These are phyloP conservation scores for Dicyrtomina minuta DNA, from an alignment of 2,888 invertebrate species.

Conservation along the genomic window DNA sequence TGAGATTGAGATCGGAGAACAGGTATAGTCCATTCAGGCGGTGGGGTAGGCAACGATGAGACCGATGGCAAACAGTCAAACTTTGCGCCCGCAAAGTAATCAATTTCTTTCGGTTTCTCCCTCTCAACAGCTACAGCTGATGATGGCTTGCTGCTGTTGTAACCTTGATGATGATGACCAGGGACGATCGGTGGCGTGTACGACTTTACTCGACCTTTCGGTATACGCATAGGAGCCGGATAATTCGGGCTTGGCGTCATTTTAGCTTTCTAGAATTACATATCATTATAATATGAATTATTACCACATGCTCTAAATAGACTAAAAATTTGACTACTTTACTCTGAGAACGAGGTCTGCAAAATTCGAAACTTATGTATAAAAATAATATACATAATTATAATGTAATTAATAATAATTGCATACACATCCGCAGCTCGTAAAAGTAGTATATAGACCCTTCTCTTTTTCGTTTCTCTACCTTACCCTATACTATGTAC, in stretches of 20 bases:
- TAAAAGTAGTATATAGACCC: too few species aligned
- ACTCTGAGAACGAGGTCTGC: too few species aligned
- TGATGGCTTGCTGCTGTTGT: neutral
- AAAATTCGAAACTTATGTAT: too few species aligned
- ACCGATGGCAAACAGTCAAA: slow-evolving; percentile 50
- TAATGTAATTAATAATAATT: too few species aligned
- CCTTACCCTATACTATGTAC: too few species aligned
- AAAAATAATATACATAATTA: too few species aligned
- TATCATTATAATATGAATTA: too few species aligned
- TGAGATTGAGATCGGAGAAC: slow-evolving; percentile 32
- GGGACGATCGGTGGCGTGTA: slow-evolving; percentile 17
- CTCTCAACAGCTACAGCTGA: neutral
- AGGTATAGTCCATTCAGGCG: slow-evolving; percentile 47
- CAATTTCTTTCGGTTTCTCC: slow-evolving; percentile 16
- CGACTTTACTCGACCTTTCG: slow-evolving; percentile 24
- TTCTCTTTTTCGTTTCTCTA: too few species aligned
- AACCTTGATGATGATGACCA: slow-evolving; percentile 2
- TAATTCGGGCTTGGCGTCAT: slow-evolving; percentile 29
- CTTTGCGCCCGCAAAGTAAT: slow-evolving; percentile 51
- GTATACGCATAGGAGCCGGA: slow-evolving; percentile 1
- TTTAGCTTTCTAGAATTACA: neutral
- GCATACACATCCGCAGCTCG: too few species aligned
- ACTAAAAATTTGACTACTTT: too few species aligned
- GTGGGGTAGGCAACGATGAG: slow-evolving; percentile 48
- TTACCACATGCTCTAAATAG: too few species aligned